Conservation (phyloP, 2,113 vertebrate genomes). For the Peromyscus leucopus region DNA sequence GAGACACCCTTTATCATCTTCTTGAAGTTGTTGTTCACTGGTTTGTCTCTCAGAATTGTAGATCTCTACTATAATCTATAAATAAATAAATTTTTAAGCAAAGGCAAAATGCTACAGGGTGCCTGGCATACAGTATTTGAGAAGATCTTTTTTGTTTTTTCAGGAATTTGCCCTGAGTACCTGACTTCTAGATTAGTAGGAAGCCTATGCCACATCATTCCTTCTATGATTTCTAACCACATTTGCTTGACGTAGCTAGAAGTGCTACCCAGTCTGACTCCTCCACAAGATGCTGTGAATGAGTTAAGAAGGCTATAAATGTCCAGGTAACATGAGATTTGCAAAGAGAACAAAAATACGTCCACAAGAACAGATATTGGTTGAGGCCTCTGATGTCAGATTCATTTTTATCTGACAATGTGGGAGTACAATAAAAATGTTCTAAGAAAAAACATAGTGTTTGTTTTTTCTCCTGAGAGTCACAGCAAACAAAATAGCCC, state of each 20-base stretch:
- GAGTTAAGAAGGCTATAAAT: neutral
- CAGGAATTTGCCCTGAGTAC: neutral
- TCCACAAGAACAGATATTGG: slow-evolving; percentile 50
- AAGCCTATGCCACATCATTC: neutral
- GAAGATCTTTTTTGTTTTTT: neutral
- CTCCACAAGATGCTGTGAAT: neutral
- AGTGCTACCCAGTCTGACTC: neutral
- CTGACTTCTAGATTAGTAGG: neutral
- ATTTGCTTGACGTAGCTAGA: neutral
- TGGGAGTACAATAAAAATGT: slow-evolving; percentile 72
- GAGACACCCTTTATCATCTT: neutral
- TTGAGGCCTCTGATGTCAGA: slow-evolving; percentile 59
- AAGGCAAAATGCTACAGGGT: neutral
- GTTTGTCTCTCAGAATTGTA: slow-evolving; percentile 18
- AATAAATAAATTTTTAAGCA: neutral
- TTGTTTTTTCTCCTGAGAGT: slow-evolving; percentile 63
- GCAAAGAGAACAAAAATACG: neutral
- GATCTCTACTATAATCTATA: neutral
- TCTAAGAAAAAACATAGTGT: slow-evolving; percentile 12
- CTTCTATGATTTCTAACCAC: neutral
- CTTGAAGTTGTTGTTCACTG: neutral
- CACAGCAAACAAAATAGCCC: slow-evolving; percentile 58
- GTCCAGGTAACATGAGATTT: slow-evolving; percentile 34
- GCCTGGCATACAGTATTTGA: neutral
- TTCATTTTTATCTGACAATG: slow-evolving; percentile 67